Conservation (phyloP, 2,113 vertebrate species). For the Protomyctophum bolini region DNA sequence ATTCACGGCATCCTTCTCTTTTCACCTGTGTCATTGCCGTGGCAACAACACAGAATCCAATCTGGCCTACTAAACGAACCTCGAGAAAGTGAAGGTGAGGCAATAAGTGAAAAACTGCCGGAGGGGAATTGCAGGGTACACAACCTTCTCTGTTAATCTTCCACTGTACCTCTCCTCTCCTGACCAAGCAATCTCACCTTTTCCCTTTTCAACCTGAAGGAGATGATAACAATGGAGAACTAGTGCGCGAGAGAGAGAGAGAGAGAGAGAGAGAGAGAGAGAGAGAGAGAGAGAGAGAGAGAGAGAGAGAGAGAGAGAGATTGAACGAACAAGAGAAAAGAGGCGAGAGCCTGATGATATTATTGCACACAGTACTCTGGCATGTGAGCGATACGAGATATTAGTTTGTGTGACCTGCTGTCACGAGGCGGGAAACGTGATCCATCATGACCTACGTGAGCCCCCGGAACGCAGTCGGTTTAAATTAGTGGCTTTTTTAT, state of each 20-base stretch:
- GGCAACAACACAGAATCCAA: slow-evolving; percentile 41
- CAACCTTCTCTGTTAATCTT: slow-evolving; percentile 34
- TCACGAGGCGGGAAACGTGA: slow-evolving; percentile 51
- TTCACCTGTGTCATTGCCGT: slow-evolving; percentile 5
- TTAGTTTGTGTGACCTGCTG: slow-evolving; percentile 60
- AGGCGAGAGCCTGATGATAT: slow-evolving; percentile 41
- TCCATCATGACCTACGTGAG: slow-evolving; percentile 62
- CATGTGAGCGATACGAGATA: slow-evolving; percentile 44
- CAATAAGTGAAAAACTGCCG: slow-evolving; percentile 35
- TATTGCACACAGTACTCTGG: slow-evolving; percentile 37
- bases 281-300: neutral
- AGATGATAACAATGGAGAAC: neutral
- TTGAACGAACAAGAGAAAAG: slow-evolving; percentile 38
- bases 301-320: slow-evolving; percentile 4
- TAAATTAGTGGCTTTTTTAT: slow-evolving; percentile 36
- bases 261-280: slow-evolving; percentile 19
- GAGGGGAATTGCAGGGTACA: slow-evolving; percentile 17
- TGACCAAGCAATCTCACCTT: slow-evolving; percentile 37
- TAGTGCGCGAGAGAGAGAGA: slow-evolving; percentile 4
- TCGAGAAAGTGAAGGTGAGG: slow-evolving; percentile 39
- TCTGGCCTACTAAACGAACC: slow-evolving; percentile 27
- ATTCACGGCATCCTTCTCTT: slow-evolving; percentile 20
- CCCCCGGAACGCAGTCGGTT: slow-evolving; percentile 19
- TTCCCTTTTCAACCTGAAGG: slow-evolving; percentile 18
- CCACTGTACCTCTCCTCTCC: neutral